phyloP scores from a whole-genome alignment of 2,113 vertebrate genomes.

The Chiloscyllium plagiosum region DNA sequence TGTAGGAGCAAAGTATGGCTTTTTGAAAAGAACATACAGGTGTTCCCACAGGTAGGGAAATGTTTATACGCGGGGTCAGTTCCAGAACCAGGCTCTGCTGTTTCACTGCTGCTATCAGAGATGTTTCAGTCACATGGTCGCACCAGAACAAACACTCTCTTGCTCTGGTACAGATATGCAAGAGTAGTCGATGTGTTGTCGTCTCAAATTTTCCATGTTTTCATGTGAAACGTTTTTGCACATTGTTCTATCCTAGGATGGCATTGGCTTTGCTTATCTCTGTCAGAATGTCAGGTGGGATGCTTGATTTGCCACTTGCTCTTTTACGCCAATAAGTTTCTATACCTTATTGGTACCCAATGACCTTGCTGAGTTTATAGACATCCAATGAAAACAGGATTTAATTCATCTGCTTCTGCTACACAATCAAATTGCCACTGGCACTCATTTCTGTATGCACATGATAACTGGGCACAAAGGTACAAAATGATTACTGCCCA shows the following conservation, averaged over 20 bases:
- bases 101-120: background rate
- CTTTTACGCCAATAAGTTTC: background rate
- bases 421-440: background rate
- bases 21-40: background rate
- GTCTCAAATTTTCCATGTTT: background rate
- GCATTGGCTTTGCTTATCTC: background rate
- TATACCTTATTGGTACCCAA: background rate
- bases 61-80: background rate
- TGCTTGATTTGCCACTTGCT: background rate
- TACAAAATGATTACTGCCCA: background rate
- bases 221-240: background rate
- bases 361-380: background rate
- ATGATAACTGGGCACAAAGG: background rate
- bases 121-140: background rate
- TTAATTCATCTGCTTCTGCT: background rate
- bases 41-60: background rate
- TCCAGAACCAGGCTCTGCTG: background rate
- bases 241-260: background rate
- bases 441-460: background rate
- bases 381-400: background rate
- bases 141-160: background rate
- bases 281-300: background rate
- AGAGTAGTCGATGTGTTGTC: background rate
- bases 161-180: background rate
- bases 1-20: background rate